Base-by-base conservation (phyloP, 2,797 vertebrate species). In the Acridotheres tristis region DNA sequence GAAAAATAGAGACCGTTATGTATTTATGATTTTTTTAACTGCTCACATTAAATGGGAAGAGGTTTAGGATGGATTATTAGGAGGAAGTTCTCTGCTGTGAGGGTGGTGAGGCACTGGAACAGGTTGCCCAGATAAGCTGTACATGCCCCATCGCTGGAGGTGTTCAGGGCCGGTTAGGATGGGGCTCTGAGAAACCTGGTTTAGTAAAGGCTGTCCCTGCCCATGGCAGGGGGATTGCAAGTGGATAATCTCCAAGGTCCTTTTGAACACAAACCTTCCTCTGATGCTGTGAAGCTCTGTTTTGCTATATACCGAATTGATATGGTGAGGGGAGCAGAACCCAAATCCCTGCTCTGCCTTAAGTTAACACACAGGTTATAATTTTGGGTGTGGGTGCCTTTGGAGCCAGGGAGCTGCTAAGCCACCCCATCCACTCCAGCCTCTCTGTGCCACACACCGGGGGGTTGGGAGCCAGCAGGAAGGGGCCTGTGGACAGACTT, bases 391-490 rank as follows among this genome's bases (percentile, higher is more conserved):
- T 59, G 3, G 40, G 8, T 40, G n/a, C 10, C 23, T 20, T 14
- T 51, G 40, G 18, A 58, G 45, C 62, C 54, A 11, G 36, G 38
- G 13, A 20, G 45, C 30, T 55, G 34, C 34, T 7, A 5, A 47
- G 45, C 10, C 15, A 9, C 4, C 26, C 29, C 6, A 47, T 45
- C 25, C 72, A 16, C 36, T 43, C 29, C 59, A n/a, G n/a, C 29
- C 27, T n/a, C 62, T 32, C 12, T 3, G 9, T 62, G 42, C 22
- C 6, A 3, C 13, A 2, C 1, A 0, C 13, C 4, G 9, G 34
- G 4, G 7, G 18, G 18, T 1, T 30, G 36, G 58, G 48, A 53
- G 15, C n/a, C 21, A 21, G 42, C 3, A 16, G 29, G 18, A 55
- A 67, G 13, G 27, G 10, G 13, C 27, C 38, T 63, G 15, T 61